These are phyloP conservation scores for Astatoreochromis straeleni DNA, from an alignment of 2,113 vertebrate species.

Conservation along the genomic window DNA sequence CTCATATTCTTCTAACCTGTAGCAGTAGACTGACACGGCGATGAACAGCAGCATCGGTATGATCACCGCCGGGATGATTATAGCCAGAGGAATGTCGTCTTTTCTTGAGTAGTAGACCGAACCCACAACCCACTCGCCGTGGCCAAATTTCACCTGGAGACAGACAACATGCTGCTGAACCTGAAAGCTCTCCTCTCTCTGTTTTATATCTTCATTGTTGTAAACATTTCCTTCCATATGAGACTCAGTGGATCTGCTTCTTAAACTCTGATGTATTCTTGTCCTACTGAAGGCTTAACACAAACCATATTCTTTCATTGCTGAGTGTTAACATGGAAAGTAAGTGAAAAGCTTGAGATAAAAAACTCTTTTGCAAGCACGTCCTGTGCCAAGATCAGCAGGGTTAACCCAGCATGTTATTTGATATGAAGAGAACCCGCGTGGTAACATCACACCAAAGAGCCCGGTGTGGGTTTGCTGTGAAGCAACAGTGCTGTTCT, in stretches of 20 bases:
- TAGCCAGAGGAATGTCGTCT: slow-evolving; percentile 76
- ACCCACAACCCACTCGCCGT: slow-evolving; percentile 82
- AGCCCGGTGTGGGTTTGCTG: neutral
- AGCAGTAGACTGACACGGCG: slow-evolving; percentile 83
- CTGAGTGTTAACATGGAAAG: neutral
- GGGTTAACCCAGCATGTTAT: neutral
- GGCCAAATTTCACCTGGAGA: slow-evolving; percentile 86
- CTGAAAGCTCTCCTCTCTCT: neutral
- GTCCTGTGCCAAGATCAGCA: neutral
- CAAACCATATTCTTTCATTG: neutral
- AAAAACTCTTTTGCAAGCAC: neutral
- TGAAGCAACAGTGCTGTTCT: neutral
- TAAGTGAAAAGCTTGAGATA: neutral
- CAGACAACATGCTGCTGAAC: neutral
- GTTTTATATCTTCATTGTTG: neutral
- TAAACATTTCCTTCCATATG: neutral
- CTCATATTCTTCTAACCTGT: slow-evolving; percentile 75
- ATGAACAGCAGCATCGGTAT: slow-evolving; percentile 90
- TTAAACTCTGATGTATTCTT: neutral
- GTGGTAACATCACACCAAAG: neutral
- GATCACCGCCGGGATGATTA: slow-evolving; percentile 88
- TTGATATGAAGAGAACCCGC: neutral
- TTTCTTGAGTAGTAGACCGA: slow-evolving; percentile 82
- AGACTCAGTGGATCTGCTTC: neutral
- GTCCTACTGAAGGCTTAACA: neutral